Evolutionary conservation across 2,113 vertebrate genomes (phyloP), one percentile per base, ranked within the genome.

Genomic region (Pelecanoides urinatrix): DNA sequence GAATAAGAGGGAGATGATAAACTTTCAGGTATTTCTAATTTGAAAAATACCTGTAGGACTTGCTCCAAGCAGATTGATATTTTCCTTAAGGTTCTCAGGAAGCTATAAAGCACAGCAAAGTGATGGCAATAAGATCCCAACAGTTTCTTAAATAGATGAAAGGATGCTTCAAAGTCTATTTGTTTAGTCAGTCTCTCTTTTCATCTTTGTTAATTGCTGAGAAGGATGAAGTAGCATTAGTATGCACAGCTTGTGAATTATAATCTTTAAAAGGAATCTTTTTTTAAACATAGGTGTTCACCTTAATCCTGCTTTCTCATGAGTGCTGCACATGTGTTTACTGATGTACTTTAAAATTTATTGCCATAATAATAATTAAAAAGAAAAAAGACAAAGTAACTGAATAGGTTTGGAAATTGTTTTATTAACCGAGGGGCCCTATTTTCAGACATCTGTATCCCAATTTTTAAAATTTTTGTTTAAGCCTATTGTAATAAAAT

Each of bases 101-200:
- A 97, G 90, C 74, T 88, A 81, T 96, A 96, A 97, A 96, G 85
- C 76, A 94, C 34, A 63, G 82, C 63, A 67, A 81, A 88, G 52
- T 71, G 87, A 96, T 85, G 66, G 86, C 92, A 94, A 67, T 74
- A 70, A 82, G 87, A 87, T 94, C 61, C 56, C 78, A 86, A 53
- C 40, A 50, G 72, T 95, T 96, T 82, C 72, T 95, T 68, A 85
- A 91, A 73, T n/a, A 96, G 95, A 96, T 97, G 85, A 97, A 97
- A 97, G 94, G 74, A 78, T 93, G 94, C 87, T 97, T 96, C 89
- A 97, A 97, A 96, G 93, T 63, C 90, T 97, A 49, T 96, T 95
- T 95, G 77, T 97, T 96, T 96, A 97, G 91, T 50, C 93, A 90
- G 74, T 42, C 49, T 97, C 78, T 83, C 94, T 96, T 94, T 97